A percentile compares a stretch with the other conserved stretches of the same genome.
Conservation (phyloP, 1,140 invertebrate species). For the Drosophila tsacasi region DNA sequence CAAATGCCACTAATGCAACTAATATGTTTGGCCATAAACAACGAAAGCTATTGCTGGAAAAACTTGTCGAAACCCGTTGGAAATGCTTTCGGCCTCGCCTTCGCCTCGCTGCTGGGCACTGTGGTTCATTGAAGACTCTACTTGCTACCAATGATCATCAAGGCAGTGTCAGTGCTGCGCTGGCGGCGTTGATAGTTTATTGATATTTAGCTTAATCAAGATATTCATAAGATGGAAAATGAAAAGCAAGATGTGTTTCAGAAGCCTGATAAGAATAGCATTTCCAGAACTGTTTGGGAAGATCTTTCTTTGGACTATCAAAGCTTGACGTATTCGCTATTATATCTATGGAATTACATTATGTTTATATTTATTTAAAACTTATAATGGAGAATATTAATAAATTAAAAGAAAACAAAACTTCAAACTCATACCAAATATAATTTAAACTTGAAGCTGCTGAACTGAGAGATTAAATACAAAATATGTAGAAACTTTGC, state of each 20-base stretch:
- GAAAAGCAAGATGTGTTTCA: neutral
- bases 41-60: conserved; percentile 69
- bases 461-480: neutral
- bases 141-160: conserved; percentile 37
- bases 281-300: neutral
- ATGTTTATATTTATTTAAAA: neutral
- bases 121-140: conserved; percentile 54
- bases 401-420: too few relatives aligned
- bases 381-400: neutral
- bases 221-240: neutral
- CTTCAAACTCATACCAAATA: neutral
- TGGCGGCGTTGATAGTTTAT: neutral
- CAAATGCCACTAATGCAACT: conserved; percentile 63
- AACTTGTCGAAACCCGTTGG: conserved; percentile 58
- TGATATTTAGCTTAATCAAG: neutral
- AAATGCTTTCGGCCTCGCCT: conserved; percentile 38
- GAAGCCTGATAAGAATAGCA: neutral
- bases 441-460: neutral
- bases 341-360: neutral
- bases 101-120: conserved; percentile 31
- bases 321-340: neutral
- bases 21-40: conserved; percentile 81
- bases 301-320: neutral
- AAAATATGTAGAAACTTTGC: neutral
- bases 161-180: conserved; percentile 12